Percentiles rank a stretch among this genome's conserved stretches.
phyloP scores from a whole-genome alignment of 92 coral and sea anemone species.

The Ricordea florida region DNA sequence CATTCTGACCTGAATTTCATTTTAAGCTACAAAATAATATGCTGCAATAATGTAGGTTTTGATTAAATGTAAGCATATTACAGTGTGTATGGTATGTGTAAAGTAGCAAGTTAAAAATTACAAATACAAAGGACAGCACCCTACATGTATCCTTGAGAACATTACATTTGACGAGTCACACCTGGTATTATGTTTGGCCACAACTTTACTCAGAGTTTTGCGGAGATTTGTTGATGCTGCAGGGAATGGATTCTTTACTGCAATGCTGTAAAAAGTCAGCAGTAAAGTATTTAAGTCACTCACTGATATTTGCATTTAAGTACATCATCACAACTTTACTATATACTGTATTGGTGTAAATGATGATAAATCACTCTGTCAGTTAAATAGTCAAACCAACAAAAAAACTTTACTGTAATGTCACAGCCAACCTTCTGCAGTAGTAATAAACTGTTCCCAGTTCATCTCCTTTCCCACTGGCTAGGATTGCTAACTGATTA shows the following conservation, averaged over 20 bases:
- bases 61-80: no score
- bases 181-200: conserved; percentile 79
- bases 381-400: background rate
- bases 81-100: no score
- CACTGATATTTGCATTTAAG: no score
- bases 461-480: conserved; percentile 91
- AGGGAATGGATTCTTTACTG: conserved; percentile 96
- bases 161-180: no score
- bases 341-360: no score
- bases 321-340: no score
- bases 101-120: no score
- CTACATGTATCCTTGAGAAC: background rate
- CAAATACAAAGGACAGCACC: background rate
- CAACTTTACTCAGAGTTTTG: conserved; percentile 90
- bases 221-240: conserved; percentile 95
- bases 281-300: background rate
- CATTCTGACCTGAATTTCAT: no score
- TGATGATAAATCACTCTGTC: background rate
- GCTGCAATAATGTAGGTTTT: no score
- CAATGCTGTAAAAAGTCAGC: conserved; percentile 62
- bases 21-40: no score
- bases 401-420: background rate
- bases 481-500: conserved; percentile 90
- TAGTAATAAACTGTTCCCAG: conserved; percentile 94
- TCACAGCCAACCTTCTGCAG: conserved; percentile 88